phyloP scores from a whole-genome alignment of 1,140 invertebrate species.

The Neelides sp. region DNA sequence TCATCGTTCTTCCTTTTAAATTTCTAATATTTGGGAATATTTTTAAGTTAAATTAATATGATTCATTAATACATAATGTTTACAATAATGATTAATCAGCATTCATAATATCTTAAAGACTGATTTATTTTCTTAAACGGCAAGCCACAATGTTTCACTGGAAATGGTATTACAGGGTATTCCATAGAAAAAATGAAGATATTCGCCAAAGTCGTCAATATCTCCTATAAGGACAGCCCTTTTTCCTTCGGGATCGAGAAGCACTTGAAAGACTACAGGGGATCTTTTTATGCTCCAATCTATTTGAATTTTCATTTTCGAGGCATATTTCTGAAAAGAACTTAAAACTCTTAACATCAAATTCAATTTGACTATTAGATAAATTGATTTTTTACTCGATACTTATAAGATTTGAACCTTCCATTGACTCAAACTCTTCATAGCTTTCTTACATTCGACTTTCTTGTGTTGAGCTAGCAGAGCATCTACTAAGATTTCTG shows the following conservation, averaged over 20 bases:
- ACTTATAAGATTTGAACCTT: constrained; percentile 8
- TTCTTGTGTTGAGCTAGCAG: constrained; percentile 8
- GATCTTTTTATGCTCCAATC: constrained; percentile 22
- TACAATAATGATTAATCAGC: too few species aligned
- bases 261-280: constrained; percentile 27
- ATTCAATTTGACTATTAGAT: too few species aligned
- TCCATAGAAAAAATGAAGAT: constrained; percentile 17
- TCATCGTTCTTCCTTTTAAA: too few species aligned
- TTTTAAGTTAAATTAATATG: too few species aligned
- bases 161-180: too few species aligned
- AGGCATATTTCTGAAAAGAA: constrained; percentile 15
- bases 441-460: constrained; percentile 15
- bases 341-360: not conserved
- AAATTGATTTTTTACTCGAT: too few species aligned
- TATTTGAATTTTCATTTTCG: constrained; percentile 17
- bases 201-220: constrained; percentile 29
- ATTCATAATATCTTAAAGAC: too few species aligned
- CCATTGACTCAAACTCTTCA: constrained; percentile 19
- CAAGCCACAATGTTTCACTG: too few species aligned
- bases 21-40: too few species aligned
- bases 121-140: too few species aligned
- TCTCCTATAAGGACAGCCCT: constrained; percentile 24
- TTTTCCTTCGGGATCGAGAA: constrained; percentile 18
- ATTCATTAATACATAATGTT: too few species aligned
- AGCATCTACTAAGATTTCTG: constrained; percentile 23